Conservation (phyloP, 2,888 invertebrate genomes). For the Sturmia bella region DNA sequence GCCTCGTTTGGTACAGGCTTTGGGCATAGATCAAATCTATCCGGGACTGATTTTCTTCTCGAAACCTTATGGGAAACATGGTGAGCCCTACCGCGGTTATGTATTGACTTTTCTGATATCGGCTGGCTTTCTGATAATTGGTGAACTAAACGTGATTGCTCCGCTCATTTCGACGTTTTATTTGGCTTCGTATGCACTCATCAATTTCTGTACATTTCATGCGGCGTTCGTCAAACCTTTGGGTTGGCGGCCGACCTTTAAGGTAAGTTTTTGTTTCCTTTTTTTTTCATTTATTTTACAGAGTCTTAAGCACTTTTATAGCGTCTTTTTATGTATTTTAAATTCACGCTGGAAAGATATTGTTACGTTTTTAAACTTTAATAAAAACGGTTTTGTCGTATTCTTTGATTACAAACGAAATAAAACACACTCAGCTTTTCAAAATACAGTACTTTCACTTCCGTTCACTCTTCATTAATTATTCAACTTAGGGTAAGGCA, state of each 20-base stretch:
- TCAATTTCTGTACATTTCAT: constrained; percentile 98
- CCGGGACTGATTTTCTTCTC: constrained; percentile 96
- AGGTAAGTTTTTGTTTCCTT: constrained; percentile 84
- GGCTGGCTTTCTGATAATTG: constrained; percentile 92
- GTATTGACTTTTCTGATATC: constrained; percentile 95
- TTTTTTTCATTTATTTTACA: too few species aligned
- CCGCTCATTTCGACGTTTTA: constrained; percentile 98
- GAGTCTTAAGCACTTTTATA: too few species aligned
- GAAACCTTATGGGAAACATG: constrained; percentile 92
- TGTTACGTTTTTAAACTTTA: too few species aligned
- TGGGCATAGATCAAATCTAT: constrained; percentile 96
- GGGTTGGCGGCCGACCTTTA: constrained; percentile 95
- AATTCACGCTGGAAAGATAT: too few species aligned
- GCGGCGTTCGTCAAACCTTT: constrained; percentile 93
- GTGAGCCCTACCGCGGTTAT: constrained; percentile 95
- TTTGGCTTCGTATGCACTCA: constrained; percentile 95
- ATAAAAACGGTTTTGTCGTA: too few species aligned
- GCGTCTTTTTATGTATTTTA: too few species aligned
- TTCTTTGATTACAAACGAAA: too few species aligned
- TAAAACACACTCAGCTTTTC: too few species aligned
- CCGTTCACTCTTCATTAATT: too few species aligned
- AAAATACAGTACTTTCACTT: too few species aligned
- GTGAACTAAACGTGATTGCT: constrained; percentile 93
- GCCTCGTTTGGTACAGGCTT: constrained; percentile 92
- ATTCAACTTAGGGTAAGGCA: too few species aligned